Evolutionary conservation across 2,888 invertebrate genomes (phyloP).

Genomic region (Agrilus cyanescens): DNA sequence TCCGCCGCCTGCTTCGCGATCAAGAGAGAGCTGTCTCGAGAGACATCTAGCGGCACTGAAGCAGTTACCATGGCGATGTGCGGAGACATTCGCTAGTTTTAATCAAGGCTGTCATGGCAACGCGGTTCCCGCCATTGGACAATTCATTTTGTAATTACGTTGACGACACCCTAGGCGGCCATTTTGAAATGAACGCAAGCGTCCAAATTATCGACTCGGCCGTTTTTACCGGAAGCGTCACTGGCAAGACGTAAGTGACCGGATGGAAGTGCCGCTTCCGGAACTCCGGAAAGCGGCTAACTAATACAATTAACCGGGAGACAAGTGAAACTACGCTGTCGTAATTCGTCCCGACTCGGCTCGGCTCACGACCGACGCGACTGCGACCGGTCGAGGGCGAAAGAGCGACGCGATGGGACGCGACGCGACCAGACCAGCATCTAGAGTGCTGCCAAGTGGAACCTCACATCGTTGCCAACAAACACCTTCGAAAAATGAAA

Average conservation of each 20-base stretch:
- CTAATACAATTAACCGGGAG: constrained; percentile 40
- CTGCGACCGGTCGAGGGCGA: too few relatives aligned
- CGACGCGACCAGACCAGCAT: too few relatives aligned
- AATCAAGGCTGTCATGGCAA: constrained; percentile 40
- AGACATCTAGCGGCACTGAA: constrained; percentile 30
- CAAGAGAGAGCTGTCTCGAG: constrained; percentile 16
- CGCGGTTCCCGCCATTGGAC: constrained; percentile 41
- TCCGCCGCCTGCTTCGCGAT: not conserved
- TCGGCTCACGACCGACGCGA: too few relatives aligned
- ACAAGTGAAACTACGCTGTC: constrained; percentile 41
- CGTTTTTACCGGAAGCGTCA: constrained; percentile 20
- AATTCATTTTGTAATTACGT: constrained; percentile 41
- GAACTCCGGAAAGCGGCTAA: constrained; percentile 34
- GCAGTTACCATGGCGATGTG: constrained; percentile 34
- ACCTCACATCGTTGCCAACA: too few relatives aligned
- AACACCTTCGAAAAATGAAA: too few relatives aligned
- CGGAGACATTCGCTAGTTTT: constrained; percentile 39
- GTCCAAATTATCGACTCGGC: constrained; percentile 25
- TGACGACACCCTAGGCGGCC: constrained; percentile 42
- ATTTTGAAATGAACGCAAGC: constrained; percentile 37
- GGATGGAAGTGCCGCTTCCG: constrained; percentile 17
- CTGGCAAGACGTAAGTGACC: constrained; percentile 15
- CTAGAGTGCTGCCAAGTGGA: too few relatives aligned
- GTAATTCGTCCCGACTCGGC: constrained; percentile 30
- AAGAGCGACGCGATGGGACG: too few relatives aligned